Base-by-base conservation (phyloP, 2,888 invertebrate species). In the Pristionchus maxplancki region DNA sequence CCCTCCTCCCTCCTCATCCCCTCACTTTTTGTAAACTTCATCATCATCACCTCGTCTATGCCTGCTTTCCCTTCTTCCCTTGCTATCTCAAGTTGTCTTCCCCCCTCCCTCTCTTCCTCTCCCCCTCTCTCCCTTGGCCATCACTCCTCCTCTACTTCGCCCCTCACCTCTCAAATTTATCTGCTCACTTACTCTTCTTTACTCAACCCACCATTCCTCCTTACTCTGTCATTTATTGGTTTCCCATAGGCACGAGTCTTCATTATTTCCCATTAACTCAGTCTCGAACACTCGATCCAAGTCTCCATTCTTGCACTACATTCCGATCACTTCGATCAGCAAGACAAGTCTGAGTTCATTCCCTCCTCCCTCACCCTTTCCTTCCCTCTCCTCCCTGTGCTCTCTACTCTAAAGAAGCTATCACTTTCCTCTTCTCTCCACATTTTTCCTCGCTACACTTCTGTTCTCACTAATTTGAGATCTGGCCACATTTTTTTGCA, bases 21-120 rank as follows among this genome's bases (percentile, higher is more conserved):
- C 86, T 86, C 86, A 84, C 53, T 62, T 84, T 62, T 62, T 84
- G 84, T 84, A 53, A 84, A 53, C 62, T 84, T 84, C 62, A 62
- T 62, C 84, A 62, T 53, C 84, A 62, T 28, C 62, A 40, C 78
- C 78, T 78, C 78, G 44, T 78, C 78, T 44, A 40, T 44, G 28
- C 44, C 78, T 48, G 28, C 28, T 81, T 64, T 88, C 58, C 40
- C 34, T 85, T 44, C 86, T 67, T 89, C 58, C 34, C 88, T 81
- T 50, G 58, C 71, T 88, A 67, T 87, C 85, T 89, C 58, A 74
- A 40, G 40, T 20, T 34, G 58, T 85, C 48, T 64, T 28, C 86
- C 37, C 17, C 40, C n/a, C 24, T 31, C 31, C 58, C 71, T 40
- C 83, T 78, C 82, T 48, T 13, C 44, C 44, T 44, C 85, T 88